Conservation (phyloP, 2,797 vertebrate genomes). For the Coccyzus lansbergi region DNA sequence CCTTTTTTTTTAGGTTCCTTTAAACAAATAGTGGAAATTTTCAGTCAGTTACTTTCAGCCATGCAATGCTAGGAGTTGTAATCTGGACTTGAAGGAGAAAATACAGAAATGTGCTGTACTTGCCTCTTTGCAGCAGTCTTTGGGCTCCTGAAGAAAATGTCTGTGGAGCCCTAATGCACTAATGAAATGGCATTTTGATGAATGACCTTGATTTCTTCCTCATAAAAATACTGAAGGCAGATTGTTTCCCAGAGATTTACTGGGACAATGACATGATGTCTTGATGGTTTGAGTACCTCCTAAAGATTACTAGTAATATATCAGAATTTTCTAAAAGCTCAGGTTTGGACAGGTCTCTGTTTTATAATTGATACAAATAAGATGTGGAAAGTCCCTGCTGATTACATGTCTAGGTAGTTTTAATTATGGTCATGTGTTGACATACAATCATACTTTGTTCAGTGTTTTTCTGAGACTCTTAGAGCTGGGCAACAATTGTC, state of each 20-base stretch:
- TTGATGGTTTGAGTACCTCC: background rate
- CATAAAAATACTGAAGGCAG: background rate
- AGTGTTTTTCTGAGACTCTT: background rate
- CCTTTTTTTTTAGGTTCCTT: background rate
- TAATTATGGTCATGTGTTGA: fast-evolving
- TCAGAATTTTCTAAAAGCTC: background rate
- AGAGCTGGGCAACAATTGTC: background rate
- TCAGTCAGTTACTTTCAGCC: background rate
- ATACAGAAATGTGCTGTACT: background rate
- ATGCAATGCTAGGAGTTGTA: background rate
- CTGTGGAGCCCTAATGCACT: background rate
- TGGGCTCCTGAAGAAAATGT: background rate
- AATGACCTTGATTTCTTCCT: background rate
- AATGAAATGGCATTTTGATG: background rate
- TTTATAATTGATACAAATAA: background rate
- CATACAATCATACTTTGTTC: background rate
- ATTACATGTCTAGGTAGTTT: background rate
- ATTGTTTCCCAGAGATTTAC: background rate
- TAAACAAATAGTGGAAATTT: background rate
- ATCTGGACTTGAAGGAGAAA: background rate
- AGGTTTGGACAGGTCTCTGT: background rate
- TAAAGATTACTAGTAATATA: background rate
- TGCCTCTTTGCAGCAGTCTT: background rate
- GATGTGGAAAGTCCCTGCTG: background rate
- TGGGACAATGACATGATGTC: background rate